phyloP scores from a whole-genome alignment of 37 sponge, comb jelly and placozoan genomes.

The Mnemiopsis leidyi region DNA sequence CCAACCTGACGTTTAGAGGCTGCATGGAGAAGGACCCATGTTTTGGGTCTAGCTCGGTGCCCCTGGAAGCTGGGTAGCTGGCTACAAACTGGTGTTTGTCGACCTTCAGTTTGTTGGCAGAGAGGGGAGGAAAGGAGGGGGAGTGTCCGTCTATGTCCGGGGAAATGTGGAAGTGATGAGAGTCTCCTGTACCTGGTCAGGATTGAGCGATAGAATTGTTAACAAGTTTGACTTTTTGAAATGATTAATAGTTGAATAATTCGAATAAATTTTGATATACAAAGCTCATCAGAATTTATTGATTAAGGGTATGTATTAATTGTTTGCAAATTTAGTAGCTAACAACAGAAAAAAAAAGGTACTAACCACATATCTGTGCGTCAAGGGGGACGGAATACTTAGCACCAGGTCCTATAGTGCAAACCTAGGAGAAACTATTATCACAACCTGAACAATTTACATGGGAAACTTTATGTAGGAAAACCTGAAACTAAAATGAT shows the following conservation, averaged over 20 bases:
- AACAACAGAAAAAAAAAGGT: no score
- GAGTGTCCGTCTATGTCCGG: constrained; percentile 13
- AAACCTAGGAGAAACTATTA: not conserved
- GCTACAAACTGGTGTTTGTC: not conserved
- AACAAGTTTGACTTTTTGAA: no score
- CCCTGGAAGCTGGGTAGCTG: not conserved
- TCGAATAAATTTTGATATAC: no score
- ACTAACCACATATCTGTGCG: constrained; percentile 8
- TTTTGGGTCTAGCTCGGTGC: not conserved
- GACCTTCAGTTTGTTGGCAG: not conserved
- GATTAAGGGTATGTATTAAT: no score
- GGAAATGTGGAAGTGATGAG: constrained; percentile 63
- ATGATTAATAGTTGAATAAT: no score
- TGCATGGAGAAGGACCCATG: constrained; percentile 32
- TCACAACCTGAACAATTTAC: not conserved
- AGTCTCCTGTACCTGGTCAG: not conserved
- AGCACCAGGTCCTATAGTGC: constrained; percentile 13
- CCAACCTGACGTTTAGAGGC: constrained; percentile 1
- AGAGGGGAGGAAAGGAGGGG: constrained; percentile 35
- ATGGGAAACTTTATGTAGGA: no score
- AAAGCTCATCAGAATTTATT: no score
- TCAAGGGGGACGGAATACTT: constrained; percentile 35
- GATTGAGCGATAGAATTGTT: not conserved
- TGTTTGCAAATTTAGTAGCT: no score
- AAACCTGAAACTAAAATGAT: not conserved